Evolutionary conservation across 92 coral and sea anemone species (phyloP).

Genomic region (Meandrina meandrites): DNA sequence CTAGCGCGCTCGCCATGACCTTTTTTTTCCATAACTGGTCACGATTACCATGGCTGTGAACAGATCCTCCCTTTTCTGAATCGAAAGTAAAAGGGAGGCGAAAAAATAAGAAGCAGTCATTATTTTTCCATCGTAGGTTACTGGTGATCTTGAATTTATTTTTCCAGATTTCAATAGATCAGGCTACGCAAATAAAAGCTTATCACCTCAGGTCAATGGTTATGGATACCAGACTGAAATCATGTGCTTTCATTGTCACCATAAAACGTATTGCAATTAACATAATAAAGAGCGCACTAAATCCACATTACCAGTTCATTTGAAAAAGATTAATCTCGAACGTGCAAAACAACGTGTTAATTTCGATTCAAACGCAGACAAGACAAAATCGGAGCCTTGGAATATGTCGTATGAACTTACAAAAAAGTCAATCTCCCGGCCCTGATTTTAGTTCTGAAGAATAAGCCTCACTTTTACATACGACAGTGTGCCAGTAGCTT

Average conservation of each 20-base stretch:
- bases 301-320: background rate
- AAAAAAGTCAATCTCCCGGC: no score
- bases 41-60: background rate
- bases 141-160: background rate
- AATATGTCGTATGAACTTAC: no score
- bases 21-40: background rate
- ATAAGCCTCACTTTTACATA: no score
- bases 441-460: no score
- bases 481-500: no score
- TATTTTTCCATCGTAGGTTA: background rate
- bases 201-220: background rate
- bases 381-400: no score
- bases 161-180: background rate
- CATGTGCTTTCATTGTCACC: background rate
- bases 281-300: background rate
- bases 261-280: background rate
- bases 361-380: background rate
- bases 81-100: background rate
- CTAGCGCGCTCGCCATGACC: background rate
- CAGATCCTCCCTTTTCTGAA: background rate
- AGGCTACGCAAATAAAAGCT: background rate
- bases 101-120: background rate
- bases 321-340: background rate
- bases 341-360: background rate
- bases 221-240: background rate